phyloP scores from a whole-genome alignment of 2,888 invertebrate species.

The Pristionchus arcanus region DNA sequence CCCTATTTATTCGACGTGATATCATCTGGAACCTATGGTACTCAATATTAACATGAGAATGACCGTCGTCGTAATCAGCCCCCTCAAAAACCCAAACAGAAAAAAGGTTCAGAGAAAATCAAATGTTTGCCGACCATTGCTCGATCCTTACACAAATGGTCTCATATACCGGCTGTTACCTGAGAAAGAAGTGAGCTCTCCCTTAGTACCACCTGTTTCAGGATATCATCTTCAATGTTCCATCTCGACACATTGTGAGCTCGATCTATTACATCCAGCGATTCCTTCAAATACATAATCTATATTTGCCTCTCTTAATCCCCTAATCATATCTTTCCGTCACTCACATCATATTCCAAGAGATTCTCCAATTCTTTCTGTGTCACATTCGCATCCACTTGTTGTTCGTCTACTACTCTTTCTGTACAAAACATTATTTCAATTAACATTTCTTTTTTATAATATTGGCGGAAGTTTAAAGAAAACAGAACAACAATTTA shows the following conservation, averaged over 20 bases:
- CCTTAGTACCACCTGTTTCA: background rate
- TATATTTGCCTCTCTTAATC: too few species aligned
- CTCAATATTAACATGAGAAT: too few species aligned
- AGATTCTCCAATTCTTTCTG: conserved; percentile 84
- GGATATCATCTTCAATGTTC: conserved; percentile 49
- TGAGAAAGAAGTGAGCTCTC: conserved; percentile 31
- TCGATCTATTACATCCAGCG: conserved; percentile 34
- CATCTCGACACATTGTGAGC: conserved; percentile 21
- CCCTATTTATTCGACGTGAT: too few species aligned
- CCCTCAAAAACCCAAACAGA: too few species aligned
- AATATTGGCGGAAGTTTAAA: too few species aligned
- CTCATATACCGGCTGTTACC: background rate
- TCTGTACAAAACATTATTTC: conserved; percentile 82
- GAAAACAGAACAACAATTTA: too few species aligned
- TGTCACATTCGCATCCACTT: conserved; percentile 89
- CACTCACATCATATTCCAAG: conserved; percentile 81
- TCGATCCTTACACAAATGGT: background rate
- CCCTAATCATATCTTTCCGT: background rate
- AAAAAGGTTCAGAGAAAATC: too few species aligned
- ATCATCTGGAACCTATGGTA: too few species aligned
- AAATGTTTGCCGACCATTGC: too few species aligned
- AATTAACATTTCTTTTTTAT: too few species aligned
- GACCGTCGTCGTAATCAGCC: too few species aligned
- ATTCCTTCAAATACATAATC: conserved; percentile 27
- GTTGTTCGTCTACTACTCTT: conserved; percentile 97